These are phyloP conservation scores for Hycleus cichorii DNA, from an alignment of 1,140 invertebrate species.

Conservation along the genomic window DNA sequence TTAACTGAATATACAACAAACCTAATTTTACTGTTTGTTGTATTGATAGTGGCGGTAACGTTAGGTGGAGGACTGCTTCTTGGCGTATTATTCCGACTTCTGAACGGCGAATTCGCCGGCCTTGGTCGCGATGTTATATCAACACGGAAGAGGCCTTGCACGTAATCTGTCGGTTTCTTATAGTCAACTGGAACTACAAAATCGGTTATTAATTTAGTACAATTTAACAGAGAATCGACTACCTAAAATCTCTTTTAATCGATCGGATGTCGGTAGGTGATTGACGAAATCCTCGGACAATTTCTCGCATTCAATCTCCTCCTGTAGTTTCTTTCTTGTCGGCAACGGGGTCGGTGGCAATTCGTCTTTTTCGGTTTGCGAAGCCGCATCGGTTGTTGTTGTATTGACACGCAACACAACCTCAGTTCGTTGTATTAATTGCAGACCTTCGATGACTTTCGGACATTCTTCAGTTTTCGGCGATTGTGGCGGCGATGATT, in stretches of 20 bases:
- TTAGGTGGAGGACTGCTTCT: conserved; percentile 31
- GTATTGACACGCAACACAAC: conserved; percentile 53
- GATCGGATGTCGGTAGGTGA: conserved; percentile 59
- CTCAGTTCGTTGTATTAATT: conserved; percentile 54
- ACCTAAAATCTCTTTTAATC: conserved; percentile 63
- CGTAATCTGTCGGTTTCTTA: conserved; percentile 71
- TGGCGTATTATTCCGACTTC: conserved; percentile 35
- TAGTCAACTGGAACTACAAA: conserved; percentile 61
- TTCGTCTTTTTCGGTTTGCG: conserved; percentile 51
- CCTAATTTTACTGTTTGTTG: neutral
- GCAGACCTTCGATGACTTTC: conserved; percentile 46
- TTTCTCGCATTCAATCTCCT: conserved; percentile 75
- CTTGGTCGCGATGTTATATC: conserved; percentile 53
- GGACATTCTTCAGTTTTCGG: conserved; percentile 36
- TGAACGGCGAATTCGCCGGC: conserved; percentile 35
- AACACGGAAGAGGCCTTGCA: conserved; percentile 68
- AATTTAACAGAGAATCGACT: conserved; percentile 27
- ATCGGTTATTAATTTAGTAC: conserved; percentile 12
- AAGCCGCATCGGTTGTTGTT: conserved; percentile 52
- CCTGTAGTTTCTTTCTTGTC: conserved; percentile 53
- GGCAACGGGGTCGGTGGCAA: conserved; percentile 34
- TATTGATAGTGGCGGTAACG: neutral
- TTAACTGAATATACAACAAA: neutral
- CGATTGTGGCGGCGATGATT: conserved; percentile 33
- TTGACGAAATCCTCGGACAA: conserved; percentile 64